Evolutionary conservation across 1,140 invertebrate genomes (phyloP), one percentile per base, ranked within the genome.

Genomic region (Ceratosolen solmsi): DNA sequence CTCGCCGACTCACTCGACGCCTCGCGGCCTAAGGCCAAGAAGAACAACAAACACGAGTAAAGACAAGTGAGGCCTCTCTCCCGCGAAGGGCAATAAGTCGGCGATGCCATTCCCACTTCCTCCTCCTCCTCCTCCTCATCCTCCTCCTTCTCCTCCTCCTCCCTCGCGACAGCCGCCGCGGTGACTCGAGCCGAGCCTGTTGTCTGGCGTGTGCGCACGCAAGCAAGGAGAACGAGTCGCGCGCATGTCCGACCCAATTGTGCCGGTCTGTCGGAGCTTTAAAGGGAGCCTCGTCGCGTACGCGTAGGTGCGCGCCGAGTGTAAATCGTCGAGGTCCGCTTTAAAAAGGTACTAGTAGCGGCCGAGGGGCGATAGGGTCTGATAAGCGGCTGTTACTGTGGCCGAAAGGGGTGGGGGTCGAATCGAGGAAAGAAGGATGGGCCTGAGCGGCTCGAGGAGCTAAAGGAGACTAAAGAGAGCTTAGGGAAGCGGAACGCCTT

Each of bases 201-300:
- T 5, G 68, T 1, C 38, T 63, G 58, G 63, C 33, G 63, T 20
- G 68, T 30, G 68, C 68, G 41, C 68, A n/a, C n/a, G n/a, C n/a
- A n/a, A n/a, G 22, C 30, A 38, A 65, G 74, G 46, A 25, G 25
- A 25, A 56, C n/a, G 74, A 30, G 56, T 41, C 33, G 1, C 79
- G 74, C 80, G 74, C 65, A 82, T 82, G 74, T 77, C 74, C 65
- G 80, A 82, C 80, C 80, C 65, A 77, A 82, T 77, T 82, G 22
- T 77, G 56, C 49, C 80, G 63, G 72, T 51, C 25, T 76, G 76
- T 76, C 41, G 60, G 73, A 71, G 38, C n/a, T 82, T 82, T 77
- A 77, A 82, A 77, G 58, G 33, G 49, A 71, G 25, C 7, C 51
- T 54, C 13, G 13, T 15, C 30, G 22, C 38, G n/a, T 33, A 71